phyloP scores from a whole-genome alignment of 2,113 vertebrate genomes.

The Cephalopholis sonnerati region DNA sequence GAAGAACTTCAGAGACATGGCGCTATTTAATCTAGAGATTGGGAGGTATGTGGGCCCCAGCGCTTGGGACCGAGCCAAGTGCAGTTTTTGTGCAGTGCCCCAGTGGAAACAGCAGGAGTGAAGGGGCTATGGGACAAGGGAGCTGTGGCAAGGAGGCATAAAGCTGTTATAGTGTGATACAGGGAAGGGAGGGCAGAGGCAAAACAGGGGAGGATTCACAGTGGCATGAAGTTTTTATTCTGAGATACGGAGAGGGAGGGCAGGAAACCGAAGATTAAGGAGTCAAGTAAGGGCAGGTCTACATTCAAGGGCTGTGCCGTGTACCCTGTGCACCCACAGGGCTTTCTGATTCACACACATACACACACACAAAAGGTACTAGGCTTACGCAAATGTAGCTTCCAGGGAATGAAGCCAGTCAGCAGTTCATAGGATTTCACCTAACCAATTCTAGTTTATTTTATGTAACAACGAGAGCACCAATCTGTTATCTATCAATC shows the following conservation, averaged over 20 bases:
- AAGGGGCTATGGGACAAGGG: constrained; percentile 50
- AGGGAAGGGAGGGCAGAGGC: constrained; percentile 66
- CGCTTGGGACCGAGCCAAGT: constrained; percentile 80
- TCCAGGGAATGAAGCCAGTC: constrained; percentile 29
- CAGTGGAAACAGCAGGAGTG: constrained; percentile 78
- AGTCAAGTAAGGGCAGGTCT: constrained; percentile 83
- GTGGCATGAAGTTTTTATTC: constrained; percentile 72
- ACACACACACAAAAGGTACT: constrained; percentile 8
- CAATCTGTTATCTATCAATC: no score
- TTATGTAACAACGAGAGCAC: constrained; percentile 27
- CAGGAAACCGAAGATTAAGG: constrained; percentile 84
- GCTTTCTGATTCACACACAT: constrained; percentile 21
- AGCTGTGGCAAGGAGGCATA: constrained; percentile 63
- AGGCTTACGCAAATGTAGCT: constrained; percentile 30
- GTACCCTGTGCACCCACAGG: constrained; percentile 34
- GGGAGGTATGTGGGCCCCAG: constrained; percentile 85
- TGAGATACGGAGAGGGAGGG: constrained; percentile 75
- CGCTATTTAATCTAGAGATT: constrained; percentile 87
- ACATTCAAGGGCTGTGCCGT: constrained; percentile 54
- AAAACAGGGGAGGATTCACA: constrained; percentile 62
- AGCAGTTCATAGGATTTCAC: constrained; percentile 40
- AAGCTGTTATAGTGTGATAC: constrained; percentile 71
- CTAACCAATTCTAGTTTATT: constrained; percentile 33
- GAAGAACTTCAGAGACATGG: constrained; percentile 86
- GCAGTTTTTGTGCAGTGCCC: constrained; percentile 79